Base-by-base conservation (phyloP, 2,797 vertebrate genomes). In the Rhincodon typus region DNA sequence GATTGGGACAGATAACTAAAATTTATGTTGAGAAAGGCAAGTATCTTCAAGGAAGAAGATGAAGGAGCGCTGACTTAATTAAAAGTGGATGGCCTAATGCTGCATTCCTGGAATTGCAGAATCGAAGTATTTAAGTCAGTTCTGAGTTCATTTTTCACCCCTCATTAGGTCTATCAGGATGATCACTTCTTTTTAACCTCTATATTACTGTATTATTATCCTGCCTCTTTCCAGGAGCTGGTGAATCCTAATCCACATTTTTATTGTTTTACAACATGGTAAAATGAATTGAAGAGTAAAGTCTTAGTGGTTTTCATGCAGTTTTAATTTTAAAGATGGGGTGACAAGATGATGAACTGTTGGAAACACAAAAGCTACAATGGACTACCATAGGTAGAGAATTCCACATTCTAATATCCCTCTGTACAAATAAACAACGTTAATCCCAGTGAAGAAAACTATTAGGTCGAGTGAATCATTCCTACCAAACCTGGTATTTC, bases 1-100 rank as follows among this genome's bases (percentile, higher is more conserved):
- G 57, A 38, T 38, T 42, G 38, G 79, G 79, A 62, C 15, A 34
- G 87, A 17, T 57, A 91, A 66, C 34, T 93, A 62, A 93, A 93
- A 38, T 93, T n/a, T 67, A 93, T 93, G 88, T 66, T 93, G 88
- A 38, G 88, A 38, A 82, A 93, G 21, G 34, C 88, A 66, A 67
- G 21, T 42, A 57, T 0, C 7, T 3, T 66, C 17, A 5, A 62
- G 57, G 53, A 91, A 88, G 72, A 88, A 93, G 17, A 67, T n/a
- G 38, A 62, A 38, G 6, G 17, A 12, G 21, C 19, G 7, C 6
- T 62, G 87, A 62, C 30, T 66, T 90, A 62, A 34, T 30, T 90
- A 46, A 50, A 53, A 10, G 84, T 25, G 12, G 21, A 50, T 53
- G 46, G 46, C 84, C 46, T 30, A 23, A 50, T 3, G 42, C 30